phyloP scores from a whole-genome alignment of 2,113 vertebrate genomes.

The Pituophis catenifer region DNA sequence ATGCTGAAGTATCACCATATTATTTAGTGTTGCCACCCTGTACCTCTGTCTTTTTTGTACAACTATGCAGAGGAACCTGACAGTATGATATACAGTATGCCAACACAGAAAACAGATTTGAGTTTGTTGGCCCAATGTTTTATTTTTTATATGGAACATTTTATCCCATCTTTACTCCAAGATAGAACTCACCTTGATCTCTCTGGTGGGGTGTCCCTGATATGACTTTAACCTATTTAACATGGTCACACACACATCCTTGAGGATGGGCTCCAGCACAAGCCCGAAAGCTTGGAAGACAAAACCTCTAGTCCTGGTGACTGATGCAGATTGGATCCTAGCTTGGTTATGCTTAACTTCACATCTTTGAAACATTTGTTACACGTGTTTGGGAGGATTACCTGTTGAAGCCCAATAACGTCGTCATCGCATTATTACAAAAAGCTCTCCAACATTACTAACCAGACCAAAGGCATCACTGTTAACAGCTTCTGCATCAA shows the following conservation, averaged over 20 bases:
- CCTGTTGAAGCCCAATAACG: background rate
- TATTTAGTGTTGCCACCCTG: background rate
- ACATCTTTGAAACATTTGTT: background rate
- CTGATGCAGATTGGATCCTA: background rate
- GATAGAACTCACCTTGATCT: background rate
- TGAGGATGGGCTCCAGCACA: background rate
- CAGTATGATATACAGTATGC: background rate
- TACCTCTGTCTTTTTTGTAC: background rate
- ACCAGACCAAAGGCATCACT: background rate
- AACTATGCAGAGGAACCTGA: background rate
- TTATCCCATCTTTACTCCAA: background rate
- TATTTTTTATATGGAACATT: background rate
- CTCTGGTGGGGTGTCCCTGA: background rate
- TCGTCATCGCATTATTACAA: background rate
- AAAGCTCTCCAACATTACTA: background rate
- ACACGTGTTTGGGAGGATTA: background rate
- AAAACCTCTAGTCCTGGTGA: background rate
- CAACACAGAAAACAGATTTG: background rate
- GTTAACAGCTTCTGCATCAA: background rate
- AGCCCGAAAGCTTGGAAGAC: background rate
- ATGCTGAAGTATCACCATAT: background rate
- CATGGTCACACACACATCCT: background rate
- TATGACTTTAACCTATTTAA: background rate
- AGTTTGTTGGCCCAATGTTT: background rate
- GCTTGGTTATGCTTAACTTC: background rate